A percentile compares a stretch with the other conserved stretches of the same genome.
These are phyloP conservation scores for Peromyscus nudipes DNA, from an alignment of 2,797 vertebrate species.

Conservation along the genomic window DNA sequence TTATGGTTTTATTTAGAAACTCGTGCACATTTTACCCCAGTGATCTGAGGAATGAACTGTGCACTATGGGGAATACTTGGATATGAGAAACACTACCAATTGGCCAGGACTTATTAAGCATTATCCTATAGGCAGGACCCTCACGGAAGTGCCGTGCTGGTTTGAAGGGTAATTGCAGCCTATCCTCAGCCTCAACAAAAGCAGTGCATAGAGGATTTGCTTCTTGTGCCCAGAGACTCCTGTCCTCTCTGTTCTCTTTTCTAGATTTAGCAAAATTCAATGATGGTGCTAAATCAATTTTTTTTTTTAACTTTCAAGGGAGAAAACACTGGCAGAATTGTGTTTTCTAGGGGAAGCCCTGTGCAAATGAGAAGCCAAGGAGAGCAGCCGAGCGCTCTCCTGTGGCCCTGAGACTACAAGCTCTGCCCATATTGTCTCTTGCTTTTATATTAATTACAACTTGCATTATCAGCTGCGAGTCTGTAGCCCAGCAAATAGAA, in stretches of 20 bases:
- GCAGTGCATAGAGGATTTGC: conserved; percentile 67
- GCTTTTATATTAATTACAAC: conserved; percentile 99
- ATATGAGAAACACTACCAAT: conserved; percentile 43
- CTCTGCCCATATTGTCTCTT: conserved; percentile 96
- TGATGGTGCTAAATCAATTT: conserved; percentile 93
- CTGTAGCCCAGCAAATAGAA: conserved; percentile 97
- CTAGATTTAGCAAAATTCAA: conserved; percentile 94
- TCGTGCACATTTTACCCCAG: conserved; percentile 18
- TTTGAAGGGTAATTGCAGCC: conserved; percentile 77
- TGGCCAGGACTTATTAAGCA: conserved; percentile 70
- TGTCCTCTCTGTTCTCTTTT: conserved; percentile 86
- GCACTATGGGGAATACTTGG: conserved; percentile 7
- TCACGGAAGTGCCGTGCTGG: conserved; percentile 66
- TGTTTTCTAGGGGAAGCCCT: conserved; percentile 91
- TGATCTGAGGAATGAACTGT: conserved; percentile 33
- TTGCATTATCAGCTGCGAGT: conserved; percentile 98
- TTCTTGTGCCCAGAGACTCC: conserved; percentile 80
- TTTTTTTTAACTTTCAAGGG: conserved; percentile 92
- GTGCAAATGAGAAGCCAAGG: conserved; percentile 94
- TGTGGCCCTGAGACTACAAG: conserved; percentile 93
- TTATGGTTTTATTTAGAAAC: conserved; percentile 71
- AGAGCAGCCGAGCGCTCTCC: conserved; percentile 92
- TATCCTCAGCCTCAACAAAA: conserved; percentile 81
- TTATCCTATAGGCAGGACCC: conserved; percentile 51
- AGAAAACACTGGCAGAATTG: conserved; percentile 89